Evolutionary conservation across 2,888 invertebrate species (phyloP).

Genomic region (Napeogenes sylphis): DNA sequence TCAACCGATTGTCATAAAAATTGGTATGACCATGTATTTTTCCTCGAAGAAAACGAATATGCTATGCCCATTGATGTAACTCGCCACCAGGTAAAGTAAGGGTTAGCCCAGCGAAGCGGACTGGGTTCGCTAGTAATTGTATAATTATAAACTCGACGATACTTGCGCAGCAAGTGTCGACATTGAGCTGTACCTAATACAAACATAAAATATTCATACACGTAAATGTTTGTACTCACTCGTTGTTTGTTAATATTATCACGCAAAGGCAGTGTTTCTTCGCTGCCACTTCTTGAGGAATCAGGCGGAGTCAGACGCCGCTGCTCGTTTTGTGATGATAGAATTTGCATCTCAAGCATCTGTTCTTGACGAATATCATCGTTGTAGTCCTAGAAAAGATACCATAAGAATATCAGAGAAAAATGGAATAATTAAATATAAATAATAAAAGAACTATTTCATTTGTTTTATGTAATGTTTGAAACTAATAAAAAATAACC

Average conservation of each 20-base stretch:
- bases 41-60: no score
- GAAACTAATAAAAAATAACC: neutral
- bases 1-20: no score
- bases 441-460: neutral
- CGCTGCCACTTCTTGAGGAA: constrained; percentile 69
- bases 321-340: constrained; percentile 79
- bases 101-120: no score
- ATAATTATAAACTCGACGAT: no score
- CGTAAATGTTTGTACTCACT: constrained; percentile 40
- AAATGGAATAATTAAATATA: neutral
- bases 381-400: constrained; percentile 83
- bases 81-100: no score
- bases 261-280: constrained; percentile 63
- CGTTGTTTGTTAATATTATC: constrained; percentile 60
- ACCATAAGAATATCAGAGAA: neutral
- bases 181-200: no score
- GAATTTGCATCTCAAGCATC: constrained; percentile 93
- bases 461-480: no score
- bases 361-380: constrained; percentile 94
- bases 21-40: no score
- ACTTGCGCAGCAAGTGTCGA: no score
- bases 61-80: no score
- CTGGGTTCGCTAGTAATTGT: no score
- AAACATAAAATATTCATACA: no score
- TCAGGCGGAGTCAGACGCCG: constrained; percentile 66